Evolutionary conservation across 1,140 invertebrate genomes (phyloP), one percentile per base, ranked within the genome.

Genomic region (Hyles vespertilio): DNA sequence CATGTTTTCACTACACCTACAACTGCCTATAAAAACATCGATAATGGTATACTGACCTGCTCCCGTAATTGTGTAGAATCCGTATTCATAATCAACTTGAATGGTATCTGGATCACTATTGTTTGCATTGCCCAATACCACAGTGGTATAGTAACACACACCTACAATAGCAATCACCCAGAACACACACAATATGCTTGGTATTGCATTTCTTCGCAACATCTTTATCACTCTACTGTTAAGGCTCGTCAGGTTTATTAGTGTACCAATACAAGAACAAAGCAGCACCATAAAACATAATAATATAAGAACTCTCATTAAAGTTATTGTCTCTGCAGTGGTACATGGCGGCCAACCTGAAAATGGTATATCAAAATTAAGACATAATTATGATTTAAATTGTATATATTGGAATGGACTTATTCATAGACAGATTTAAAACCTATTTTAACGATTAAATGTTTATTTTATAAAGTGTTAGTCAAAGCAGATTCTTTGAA

Each of bases 31-130:
- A 51, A 50, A 32, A 34, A 40, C 46, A 33, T 47, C 53, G 12
- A 51, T 12, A 62, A 51, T 57, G 43, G 40, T 51, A 58, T 50
- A 81, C 74, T 76, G 59, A 91, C 91, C 91, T 76, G 91, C 90
- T 67, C 84, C 89, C 44, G 90, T 90, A 50, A 91, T 89, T 36
- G 89, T 90, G 59, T 91, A 91, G 70, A 89, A 91, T 58, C 90
- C 90, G 80, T 90, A 90, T 69, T 91, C 90, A 77, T 90, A 91
- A 69, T 89, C 83, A 22, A 91, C 90, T 68, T 89, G 83, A 69
- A 87, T 79, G 32, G 79, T 74, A 62, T 84, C 82, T 5, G 80
- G 70, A 51, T 84, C 76, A 66, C 77, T 79, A 49, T 84, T 82
- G 60, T 89, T 87, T 53, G 75, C 77, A 71, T 89, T 89, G 3